Base-by-base conservation (phyloP, 2,888 invertebrate genomes). In the Pilophorus perplexus region DNA sequence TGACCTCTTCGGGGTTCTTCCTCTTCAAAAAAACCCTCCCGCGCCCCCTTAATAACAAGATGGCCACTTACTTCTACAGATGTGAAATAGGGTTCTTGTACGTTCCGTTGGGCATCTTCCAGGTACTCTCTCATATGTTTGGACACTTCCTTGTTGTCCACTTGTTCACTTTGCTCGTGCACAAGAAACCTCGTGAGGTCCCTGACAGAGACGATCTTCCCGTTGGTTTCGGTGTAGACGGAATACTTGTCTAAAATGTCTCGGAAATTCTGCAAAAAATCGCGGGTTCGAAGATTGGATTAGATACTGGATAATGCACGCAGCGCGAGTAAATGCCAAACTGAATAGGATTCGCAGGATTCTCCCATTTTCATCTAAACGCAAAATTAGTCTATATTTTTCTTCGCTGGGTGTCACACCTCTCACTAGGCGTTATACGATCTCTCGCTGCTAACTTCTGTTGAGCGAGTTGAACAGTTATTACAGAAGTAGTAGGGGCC, bases 81-180 rank as follows among this genome's bases (percentile, higher is more conserved):
- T 0, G 87, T 87, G 72, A 95, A 88, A 77, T 86, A 91, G 0
- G 94, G 91, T 73, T 93, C 91, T 74, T 88, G 88, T 1, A 90
- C 86, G 75, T 93, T 89, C 60, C 94, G 81, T 74, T 89, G 86
- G 0, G 90, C 86, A 78, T 95, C 94, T 74, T 85, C 82, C 6
- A 91, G 78, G 62, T 73, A 74, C 50, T 74, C 73, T 23, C 73
- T 68, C 73, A 74, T 73, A 22, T 73, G 73, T 27, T 71, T 70
- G 2, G 74, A 73, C 2, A 74, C 73, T 66, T 72, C 68, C 50
- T 70, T 72, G 48, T 72, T 73, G 50, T 72, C 71, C 46, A 74
- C 72, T 22, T 68, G 71, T 37, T 72, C 73, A 23, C 72, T 72
- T 74, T 92, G 91, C 74, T 90, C 89, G 2, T 80, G 78, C 1